Evolutionary conservation across 2,113 vertebrate species (phyloP).

Genomic region (Catagonus wagneri): DNA sequence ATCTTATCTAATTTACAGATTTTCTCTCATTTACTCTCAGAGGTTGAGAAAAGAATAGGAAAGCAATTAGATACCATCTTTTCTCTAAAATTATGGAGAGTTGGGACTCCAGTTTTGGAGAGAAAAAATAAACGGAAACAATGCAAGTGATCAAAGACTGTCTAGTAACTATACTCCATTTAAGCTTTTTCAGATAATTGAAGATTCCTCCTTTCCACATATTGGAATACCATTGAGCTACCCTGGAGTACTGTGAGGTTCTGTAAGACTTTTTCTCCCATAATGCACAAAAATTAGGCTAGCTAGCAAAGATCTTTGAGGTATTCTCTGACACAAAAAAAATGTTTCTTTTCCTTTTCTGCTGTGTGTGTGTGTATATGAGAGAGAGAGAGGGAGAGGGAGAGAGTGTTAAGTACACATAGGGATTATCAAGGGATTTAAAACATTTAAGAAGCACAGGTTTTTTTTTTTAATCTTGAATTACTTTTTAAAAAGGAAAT

Average conservation of each 20-base stretch:
- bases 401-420: neutral
- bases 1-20: neutral
- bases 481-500: constrained; percentile 49
- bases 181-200: constrained; percentile 16
- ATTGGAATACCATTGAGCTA: neutral
- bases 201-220: neutral
- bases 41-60: constrained; percentile 14
- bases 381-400: neutral
- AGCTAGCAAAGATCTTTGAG: neutral
- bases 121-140: constrained; percentile 7
- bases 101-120: neutral
- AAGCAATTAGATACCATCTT: neutral
- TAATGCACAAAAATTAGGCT: neutral
- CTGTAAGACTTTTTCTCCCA: neutral
- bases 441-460: neutral
- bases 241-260: neutral
- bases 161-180: neutral
- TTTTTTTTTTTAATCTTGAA: neutral
- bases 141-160: neutral
- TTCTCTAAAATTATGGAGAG: neutral
- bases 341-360: neutral
- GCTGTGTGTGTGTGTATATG: neutral
- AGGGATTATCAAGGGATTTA: constrained; percentile 15
- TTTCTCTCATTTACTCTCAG: neutral
- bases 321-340: constrained; percentile 14